These are phyloP conservation scores for Hypercompe scribonia DNA, from an alignment of 2,888 invertebrate genomes.

Conservation along the genomic window DNA sequence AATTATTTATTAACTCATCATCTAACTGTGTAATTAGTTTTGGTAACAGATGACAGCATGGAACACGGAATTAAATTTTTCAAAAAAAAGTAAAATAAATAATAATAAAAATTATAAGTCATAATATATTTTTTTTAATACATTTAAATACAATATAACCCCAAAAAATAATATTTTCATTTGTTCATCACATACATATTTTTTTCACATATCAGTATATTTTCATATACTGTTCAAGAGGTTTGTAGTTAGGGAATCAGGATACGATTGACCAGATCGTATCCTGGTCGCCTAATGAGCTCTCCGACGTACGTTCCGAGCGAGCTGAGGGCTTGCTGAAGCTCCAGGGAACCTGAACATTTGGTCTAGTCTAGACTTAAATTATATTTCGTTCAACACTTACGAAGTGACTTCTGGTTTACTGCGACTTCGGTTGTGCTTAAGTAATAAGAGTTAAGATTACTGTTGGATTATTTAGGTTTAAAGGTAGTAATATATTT, in stretches of 20 bases:
- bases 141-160: neutral
- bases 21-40: neutral
- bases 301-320: neutral
- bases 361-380: neutral
- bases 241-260: neutral
- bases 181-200: neutral
- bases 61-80: neutral
- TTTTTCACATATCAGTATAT: neutral
- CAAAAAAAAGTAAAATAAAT: no score
- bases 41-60: neutral
- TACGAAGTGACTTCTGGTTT: neutral
- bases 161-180: neutral
- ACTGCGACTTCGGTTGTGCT: neutral
- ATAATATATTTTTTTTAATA: no score
- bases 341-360: slow-evolving; percentile 2
- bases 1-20: no score
- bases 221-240: slow-evolving; percentile 1
- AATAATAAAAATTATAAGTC: no score
- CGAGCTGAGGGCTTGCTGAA: neutral
- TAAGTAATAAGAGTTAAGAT: neutral
- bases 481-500: no score
- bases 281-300: slow-evolving; percentile 7
- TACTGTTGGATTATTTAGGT: no score
- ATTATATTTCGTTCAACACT: neutral
- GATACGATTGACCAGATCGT: neutral